Evolutionary conservation across 2,888 invertebrate species (phyloP), one percentile per base, ranked within the genome.

Genomic region (Thymelicus sylvestris): DNA sequence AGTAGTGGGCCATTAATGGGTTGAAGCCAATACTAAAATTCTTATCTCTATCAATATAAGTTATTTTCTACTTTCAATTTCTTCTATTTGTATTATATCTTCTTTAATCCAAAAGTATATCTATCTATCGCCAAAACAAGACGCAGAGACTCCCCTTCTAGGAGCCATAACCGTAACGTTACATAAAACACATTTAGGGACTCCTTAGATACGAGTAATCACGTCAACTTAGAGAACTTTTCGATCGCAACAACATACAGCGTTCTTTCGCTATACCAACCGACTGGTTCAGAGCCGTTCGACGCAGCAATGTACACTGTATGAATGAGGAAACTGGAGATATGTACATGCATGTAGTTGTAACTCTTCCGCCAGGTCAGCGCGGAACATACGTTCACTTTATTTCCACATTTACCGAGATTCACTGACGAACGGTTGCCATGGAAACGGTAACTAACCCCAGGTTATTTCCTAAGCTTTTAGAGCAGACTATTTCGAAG

Each of bases 181-280:
- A 66, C 66, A 71, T 71, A 71, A 66, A 71, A 48, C 66, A 57
- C 48, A 67, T 66, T 66, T 66, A 71, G 62, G 57, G 65, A 60
- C 60, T 65, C 60, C 66, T 52, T n/a, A 52, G 65, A 52, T 13
- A 39, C 52, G 15, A 61, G 71, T 55, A 71, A 71, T 71, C 52
- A 61, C 52, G 12, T 13, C 41, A n/a, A 41, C 41, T 41, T 31
- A 10, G n/a, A 50, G 70, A 50, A 31, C 6, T 2, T 70, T 44
- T 10, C 60, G n/a, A 31, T 39, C 10, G 39, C 7, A 41, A 41
- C n/a, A 10, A 24, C 8, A 55, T 71, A 71, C 70, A 71, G 2
- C 55, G 55, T 15, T 66, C 65, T 19, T 44, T 10, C 6, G 15
- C 48, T 10, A 39, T 7, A 38, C 7, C 1, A 50, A 52, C 0